These are phyloP conservation scores for Acropora yongei DNA, from an alignment of 64 coral and sea anemone species.

Conservation along the genomic window DNA sequence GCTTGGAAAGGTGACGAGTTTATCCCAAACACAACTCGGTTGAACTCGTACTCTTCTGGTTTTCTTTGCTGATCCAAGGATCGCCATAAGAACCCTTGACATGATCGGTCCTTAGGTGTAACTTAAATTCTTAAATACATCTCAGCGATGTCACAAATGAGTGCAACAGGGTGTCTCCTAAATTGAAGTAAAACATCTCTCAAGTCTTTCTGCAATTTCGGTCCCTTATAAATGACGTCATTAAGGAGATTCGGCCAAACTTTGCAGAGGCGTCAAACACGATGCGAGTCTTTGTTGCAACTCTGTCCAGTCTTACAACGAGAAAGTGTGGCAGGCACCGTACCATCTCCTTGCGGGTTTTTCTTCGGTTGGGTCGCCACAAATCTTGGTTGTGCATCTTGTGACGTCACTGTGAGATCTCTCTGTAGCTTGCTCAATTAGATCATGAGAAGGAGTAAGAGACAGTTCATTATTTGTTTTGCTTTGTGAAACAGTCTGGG, in stretches of 20 bases:
- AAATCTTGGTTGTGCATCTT: background rate
- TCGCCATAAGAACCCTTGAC: slow-evolving; percentile 60
- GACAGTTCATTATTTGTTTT: background rate
- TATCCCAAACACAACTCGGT: slow-evolving; percentile 62
- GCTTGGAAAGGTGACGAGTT: slow-evolving; percentile 51
- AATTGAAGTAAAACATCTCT: no score
- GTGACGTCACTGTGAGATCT: slow-evolving; percentile 41
- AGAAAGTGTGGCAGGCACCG: slow-evolving; percentile 34
- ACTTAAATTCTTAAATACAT: slow-evolving; percentile 33
- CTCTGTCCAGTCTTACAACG: slow-evolving; percentile 22
- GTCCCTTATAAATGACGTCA: slow-evolving; percentile 52
- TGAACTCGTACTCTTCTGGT: slow-evolving; percentile 53
- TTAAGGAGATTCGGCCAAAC: slow-evolving; percentile 45
- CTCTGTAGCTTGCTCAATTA: background rate
- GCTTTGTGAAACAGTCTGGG: background rate
- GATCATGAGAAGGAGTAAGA: background rate
- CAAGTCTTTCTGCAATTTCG: slow-evolving; percentile 48
- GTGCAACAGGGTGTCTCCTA: no score
- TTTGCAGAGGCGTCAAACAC: slow-evolving; percentile 64
- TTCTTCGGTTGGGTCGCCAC: background rate
- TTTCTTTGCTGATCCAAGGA: background rate
- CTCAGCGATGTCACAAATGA: background rate
- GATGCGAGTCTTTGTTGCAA: slow-evolving; percentile 56
- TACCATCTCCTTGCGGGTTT: slow-evolving; percentile 21
- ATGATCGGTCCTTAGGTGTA: slow-evolving; percentile 1